phyloP scores from a whole-genome alignment of 2,113 vertebrate genomes.

The Anoura caudifer region DNA sequence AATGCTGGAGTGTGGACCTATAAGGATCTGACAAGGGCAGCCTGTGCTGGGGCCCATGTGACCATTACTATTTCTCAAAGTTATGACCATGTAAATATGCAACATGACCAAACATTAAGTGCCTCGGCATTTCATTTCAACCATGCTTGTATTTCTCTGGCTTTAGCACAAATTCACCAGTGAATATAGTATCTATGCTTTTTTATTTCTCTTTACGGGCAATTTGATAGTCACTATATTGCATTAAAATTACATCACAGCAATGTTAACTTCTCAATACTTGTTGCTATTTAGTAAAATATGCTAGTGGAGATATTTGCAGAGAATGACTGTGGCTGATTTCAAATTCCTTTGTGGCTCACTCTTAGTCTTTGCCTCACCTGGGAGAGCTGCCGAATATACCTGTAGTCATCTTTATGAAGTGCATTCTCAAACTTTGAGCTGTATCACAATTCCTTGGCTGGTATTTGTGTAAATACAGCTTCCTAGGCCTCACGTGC shows the following conservation, averaged over 20 bases:
- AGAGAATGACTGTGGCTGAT: background rate
- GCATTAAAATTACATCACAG: background rate
- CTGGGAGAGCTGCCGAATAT: background rate
- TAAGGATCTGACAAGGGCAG: background rate
- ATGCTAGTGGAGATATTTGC: background rate
- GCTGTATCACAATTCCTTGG: background rate
- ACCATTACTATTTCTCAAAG: slow-evolving; percentile 9
- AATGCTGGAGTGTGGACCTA: background rate
- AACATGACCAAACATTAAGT: background rate
- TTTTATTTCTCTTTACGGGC: background rate
- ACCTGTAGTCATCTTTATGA: background rate
- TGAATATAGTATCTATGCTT: background rate
- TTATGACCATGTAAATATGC: background rate
- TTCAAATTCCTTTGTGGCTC: background rate
- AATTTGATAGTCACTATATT: background rate
- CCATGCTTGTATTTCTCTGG: background rate
- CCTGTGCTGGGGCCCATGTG: background rate
- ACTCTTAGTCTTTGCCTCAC: background rate
- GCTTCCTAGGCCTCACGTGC: background rate
- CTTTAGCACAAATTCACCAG: background rate
- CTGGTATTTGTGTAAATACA: background rate
- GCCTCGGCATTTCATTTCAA: background rate
- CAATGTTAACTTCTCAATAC: background rate
- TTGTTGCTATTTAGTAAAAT: background rate
- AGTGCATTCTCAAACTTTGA: background rate